Base-by-base conservation (phyloP, 2,113 vertebrate species). In the Nerophis ophidion region DNA sequence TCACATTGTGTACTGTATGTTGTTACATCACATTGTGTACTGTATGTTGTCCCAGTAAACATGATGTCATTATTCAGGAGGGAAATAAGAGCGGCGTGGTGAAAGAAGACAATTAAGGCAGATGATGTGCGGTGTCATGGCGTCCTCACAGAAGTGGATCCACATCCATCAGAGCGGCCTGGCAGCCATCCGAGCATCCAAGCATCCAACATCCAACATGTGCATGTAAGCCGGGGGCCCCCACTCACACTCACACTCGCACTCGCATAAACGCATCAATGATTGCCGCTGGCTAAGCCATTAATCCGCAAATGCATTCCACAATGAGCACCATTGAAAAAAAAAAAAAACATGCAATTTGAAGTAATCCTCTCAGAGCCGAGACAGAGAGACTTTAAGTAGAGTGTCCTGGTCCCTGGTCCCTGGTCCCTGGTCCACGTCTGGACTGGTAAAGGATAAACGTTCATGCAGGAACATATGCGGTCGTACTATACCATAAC, bases 241-340 rank as follows among this genome's bases (percentile, higher is more conserved):
- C 74, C 64, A 61, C 71, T 77, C 65, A 72, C n/a, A n/a, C n/a
- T n/a, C n/a, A n/a, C n/a, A n/a, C n/a, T n/a, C n/a, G n/a, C n/a
- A n/a, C n/a, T 81, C 82, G 79, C 84, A 84, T 86, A 86, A 87
- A 89, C 83, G 86, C 82, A 87, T 83, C 85, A 89, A 86, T 90
- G 84, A 90, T 89, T 85, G 82, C 78, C 76, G 81, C 89, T 89
- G 87, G 81, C 82, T 87, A 88, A 90, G 84, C 85, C 83, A 86
- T 87, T 88, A 86, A 90, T 89, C 87, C 81, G 85, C 86, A 86
- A 90, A 90, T 88, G 84, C 83, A 89, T 86, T 88, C 81, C 68
- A 80, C 84, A 88, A 82, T 75, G 83, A 79, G 71, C 70, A 71
- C 81, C 84, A 89, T 90, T 84, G 77, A 86, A 79, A 71, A 53